Conservation (phyloP, 2,888 invertebrate species). For the Ophion obscuratus region DNA sequence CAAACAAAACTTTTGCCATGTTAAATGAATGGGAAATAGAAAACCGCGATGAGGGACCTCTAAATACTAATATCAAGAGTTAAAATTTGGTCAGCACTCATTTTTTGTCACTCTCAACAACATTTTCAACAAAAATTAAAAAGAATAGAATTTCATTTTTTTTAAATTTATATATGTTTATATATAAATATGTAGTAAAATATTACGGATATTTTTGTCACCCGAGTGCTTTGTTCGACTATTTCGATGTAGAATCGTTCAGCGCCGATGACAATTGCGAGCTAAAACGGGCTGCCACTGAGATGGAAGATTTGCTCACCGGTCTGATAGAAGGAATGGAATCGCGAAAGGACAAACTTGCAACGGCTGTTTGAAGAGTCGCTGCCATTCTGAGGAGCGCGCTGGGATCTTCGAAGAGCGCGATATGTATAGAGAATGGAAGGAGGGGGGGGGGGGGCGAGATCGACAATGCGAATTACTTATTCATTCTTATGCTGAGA, state of each 20-base stretch:
- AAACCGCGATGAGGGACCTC: too few relatives aligned
- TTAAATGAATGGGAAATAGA: too few relatives aligned
- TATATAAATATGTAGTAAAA: too few relatives aligned
- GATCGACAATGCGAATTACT: not conserved
- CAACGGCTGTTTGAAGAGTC: constrained; percentile 77
- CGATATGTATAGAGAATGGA: not conserved
- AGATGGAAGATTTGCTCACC: constrained; percentile 89
- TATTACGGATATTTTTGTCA: not conserved
- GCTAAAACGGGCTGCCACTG: constrained; percentile 88
- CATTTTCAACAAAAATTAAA: too few relatives aligned
- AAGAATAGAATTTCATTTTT: too few relatives aligned
- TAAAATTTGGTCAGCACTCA: too few relatives aligned
- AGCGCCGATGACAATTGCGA: constrained; percentile 87
- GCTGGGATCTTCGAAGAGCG: not conserved
- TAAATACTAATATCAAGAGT: too few relatives aligned
- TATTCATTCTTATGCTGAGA: not conserved
- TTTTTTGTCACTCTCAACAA: too few relatives aligned
- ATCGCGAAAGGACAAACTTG: constrained; percentile 80
- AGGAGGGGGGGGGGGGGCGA: not conserved
- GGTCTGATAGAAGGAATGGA: constrained; percentile 89
- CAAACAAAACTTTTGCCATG: too few relatives aligned
- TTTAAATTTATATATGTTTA: too few relatives aligned
- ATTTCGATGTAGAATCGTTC: constrained; percentile 77
- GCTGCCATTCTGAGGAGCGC: not conserved
- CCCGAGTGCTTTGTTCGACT: not conserved